Evolutionary conservation across 1,140 invertebrate genomes (phyloP), one percentile per base, ranked within the genome.

Genomic region (Eumaeus atala): DNA sequence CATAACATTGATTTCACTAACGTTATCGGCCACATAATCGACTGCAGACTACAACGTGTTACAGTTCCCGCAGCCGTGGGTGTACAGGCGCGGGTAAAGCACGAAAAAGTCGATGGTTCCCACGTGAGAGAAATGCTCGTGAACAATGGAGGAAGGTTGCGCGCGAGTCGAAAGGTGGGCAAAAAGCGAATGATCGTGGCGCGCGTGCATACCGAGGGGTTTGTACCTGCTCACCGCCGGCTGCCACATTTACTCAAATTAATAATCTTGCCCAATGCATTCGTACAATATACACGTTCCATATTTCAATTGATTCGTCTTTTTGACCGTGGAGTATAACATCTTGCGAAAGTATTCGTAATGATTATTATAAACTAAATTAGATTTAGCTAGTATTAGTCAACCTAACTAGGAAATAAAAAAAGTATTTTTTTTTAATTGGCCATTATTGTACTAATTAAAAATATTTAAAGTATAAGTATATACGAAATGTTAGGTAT

Each of bases 181-280:
- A 85, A 85, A 85, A 85, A 85, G 74, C 69, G 77, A 85, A 83
- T 85, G 81, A 81, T 74, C 72, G 68, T n/a, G n/a, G n/a, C n/a
- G n/a, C n/a, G 42, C 62, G 56, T 56, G 54, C 54, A 52, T 58
- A 55, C 49, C 56, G 53, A 54, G 60, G 63, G 54, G 61, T 61
- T 61, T 66, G 51, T 84, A 84, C 78, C 81, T 84, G 80, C 77
- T 28, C 21, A 6, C n/a, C n/a, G n/a, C n/a, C n/a, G n/a, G n/a
- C n/a, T 84, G 72, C 81, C 80, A 77, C 73, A 84, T 81, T 81
- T 84, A 16, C 40, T 16, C 51, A 6, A 28, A 28, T 28, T 28
- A 28, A 28, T 28, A 28, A 28, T 28, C n/a, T n/a, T n/a, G 21
- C 2, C 21, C 21, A 6, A 6, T 28, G 21, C 21, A 28, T 28